Conservation (phyloP, 1,140 invertebrate genomes). For the Achatina immaculata region DNA sequence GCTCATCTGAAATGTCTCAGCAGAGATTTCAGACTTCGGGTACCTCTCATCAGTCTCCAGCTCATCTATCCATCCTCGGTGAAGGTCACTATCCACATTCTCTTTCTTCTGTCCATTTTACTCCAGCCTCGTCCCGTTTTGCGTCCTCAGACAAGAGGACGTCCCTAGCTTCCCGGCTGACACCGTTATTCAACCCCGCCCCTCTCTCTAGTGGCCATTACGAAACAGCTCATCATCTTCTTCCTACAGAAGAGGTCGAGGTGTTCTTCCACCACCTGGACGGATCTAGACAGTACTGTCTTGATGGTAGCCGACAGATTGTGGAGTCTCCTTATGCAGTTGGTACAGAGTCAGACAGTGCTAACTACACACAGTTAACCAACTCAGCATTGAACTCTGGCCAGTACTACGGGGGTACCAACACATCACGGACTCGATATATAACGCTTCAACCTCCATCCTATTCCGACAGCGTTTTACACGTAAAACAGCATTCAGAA, state of each 20-base stretch:
- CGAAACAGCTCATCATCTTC: constrained; percentile 32
- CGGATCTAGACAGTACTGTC: neutral
- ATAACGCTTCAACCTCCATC: constrained; percentile 37
- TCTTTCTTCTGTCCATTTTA: too few species aligned
- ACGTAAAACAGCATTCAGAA: neutral
- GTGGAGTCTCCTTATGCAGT: neutral
- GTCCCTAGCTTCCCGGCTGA: too few species aligned
- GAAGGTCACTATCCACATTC: too few species aligned
- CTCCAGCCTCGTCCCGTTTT: too few species aligned
- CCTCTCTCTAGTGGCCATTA: too few species aligned
- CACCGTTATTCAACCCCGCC: too few species aligned
- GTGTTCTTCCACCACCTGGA: constrained; percentile 46
- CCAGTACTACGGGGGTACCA: constrained; percentile 29
- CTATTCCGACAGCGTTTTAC: constrained; percentile 22
- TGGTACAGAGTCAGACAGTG: neutral
- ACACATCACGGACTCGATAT: neutral
- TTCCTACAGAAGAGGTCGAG: constrained; percentile 46
- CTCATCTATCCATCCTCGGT: too few species aligned
- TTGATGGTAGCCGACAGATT: neutral
- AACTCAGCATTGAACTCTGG: constrained; percentile 10
- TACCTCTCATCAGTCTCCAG: too few species aligned
- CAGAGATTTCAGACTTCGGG: too few species aligned
- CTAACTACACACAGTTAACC: constrained; percentile 29
- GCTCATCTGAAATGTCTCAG: too few species aligned
- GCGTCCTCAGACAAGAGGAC: too few species aligned